Base-by-base conservation (phyloP, 2,888 invertebrate species). In the Scotopteryx bipunctaria region DNA sequence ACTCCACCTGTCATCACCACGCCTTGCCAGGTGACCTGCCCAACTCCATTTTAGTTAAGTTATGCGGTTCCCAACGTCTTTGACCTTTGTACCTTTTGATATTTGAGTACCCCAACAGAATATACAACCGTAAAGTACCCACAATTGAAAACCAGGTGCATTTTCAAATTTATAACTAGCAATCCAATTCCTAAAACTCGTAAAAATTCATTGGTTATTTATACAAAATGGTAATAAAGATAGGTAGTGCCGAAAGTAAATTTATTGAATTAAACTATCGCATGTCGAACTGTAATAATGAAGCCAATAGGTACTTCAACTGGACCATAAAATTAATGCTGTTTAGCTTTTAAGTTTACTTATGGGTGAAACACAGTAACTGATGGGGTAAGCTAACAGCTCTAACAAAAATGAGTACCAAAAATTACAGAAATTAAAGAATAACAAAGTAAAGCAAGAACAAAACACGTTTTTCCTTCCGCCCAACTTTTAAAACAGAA, bases 211-310 rank as follows among this genome's bases (percentile, higher is more conserved):
- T 59, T 56, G 45, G 52, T 51, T 41, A n/a, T 56, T 54, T 52
- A 55, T 55, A 57, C 55, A 60, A 67, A 65, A 64, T 59, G 64
- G 65, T 60, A 53, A 36, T 59, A 57, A 60, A 35, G 38, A 41
- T 41, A 58, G 57, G 46, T 51, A 64, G 57, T 63, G 42, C 69
- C 67, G 61, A 69, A 72, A 61, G 63, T 54, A 57, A 68, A 74
- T 78, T 76, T 73, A 76, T 75, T 71, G 67, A 65, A 72, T 73
- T 68, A 67, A 61, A 63, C 57, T 64, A 74, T 68, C 59, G 73
- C 73, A 76, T 78, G 77, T 66, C 57, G 37, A 42, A 43, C 11
- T 31, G 61, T 59, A 65, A 66, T 71, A 66, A 70, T 69, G 58
- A 61, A 63, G 63, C 50, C 53, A 67, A 71, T 73, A 66, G 60